These are phyloP conservation scores for Pipa parva DNA, from an alignment of 2,113 vertebrate species.

Conservation along the genomic window DNA sequence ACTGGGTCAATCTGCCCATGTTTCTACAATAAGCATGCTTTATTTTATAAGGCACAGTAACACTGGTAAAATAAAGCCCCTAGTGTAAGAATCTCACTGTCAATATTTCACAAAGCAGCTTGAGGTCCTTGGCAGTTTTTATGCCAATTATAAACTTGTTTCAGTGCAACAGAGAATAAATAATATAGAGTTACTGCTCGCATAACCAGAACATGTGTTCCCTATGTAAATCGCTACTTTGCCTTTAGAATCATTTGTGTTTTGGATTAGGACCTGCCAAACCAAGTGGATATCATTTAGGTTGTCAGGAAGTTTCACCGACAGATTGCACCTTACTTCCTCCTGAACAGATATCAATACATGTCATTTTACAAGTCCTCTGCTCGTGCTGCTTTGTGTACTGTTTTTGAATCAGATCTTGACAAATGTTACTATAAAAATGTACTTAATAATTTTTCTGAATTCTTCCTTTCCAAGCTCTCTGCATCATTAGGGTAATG, in stretches of 20 bases:
- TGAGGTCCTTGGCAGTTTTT: not conserved
- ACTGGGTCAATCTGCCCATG: too few species aligned
- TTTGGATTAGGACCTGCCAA: constrained; percentile 3
- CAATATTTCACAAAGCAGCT: not conserved
- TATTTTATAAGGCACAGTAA: too few species aligned
- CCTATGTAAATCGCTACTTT: constrained; percentile 2
- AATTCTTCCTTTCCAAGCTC: not conserved
- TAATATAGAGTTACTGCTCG: not conserved
- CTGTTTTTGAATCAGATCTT: not conserved
- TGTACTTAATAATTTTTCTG: not conserved
- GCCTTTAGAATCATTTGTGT: constrained; percentile 5
- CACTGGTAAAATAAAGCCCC: too few species aligned
- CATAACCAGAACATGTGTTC: not conserved
- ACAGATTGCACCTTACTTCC: not conserved
- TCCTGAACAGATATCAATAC: not conserved
- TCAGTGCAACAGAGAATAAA: not conserved
- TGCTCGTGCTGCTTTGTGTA: not conserved
- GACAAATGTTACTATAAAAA: not conserved
- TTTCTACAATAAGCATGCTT: too few species aligned
- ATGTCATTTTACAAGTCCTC: not conserved
- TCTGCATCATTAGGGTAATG: not conserved
- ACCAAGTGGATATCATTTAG: not conserved
- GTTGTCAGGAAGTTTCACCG: not conserved
- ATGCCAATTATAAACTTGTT: constrained; percentile 1
- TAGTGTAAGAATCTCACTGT: too few species aligned